Evolutionary conservation across 2,797 vertebrate species (phyloP), one percentile per base, ranked within the genome.

Genomic region (Hipposideros larvatus): DNA sequence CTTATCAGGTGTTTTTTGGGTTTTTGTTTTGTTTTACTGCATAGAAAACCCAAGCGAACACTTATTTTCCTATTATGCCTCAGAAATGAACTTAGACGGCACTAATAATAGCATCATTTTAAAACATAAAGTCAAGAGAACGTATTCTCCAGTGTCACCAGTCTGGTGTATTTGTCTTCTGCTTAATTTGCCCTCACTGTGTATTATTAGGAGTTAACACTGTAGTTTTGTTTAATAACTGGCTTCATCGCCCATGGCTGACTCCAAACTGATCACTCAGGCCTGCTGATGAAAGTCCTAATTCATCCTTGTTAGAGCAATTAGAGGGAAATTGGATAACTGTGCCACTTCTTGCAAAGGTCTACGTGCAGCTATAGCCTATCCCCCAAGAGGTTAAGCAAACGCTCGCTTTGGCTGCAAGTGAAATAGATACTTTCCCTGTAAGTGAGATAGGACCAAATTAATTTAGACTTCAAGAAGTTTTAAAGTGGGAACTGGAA

Each of bases 241-340:
- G 95, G 98, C 98, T 98, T 98, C 96, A 96, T 98, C n/a, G 93
- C 98, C 98, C 98, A 98, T 98, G 98, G 98, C 98, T 98, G 98
- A 97, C 97, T 98, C 98, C 95, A 94, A 98, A 96, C 97, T 95
- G 85, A 98, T 98, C 90, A 59, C 98, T 98, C 95, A 98, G 98
- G 97, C 98, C 98, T 93, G 94, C 93, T 98, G 98, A 98, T 98
- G 98, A 97, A 98, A 98, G 98, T 98, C 98, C 98, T 98, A 98
- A 99, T 99, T 98, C 98, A 98, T 99, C 98, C 98, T 99, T 97
- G 98, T 99, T 99, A 98, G 98, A 61, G 90, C 98, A 99, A 98
- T 99, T 98, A 99, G 98, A 97, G 97, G 96, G 97, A 97, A 98
- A 98, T 98, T 98, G 98, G 98, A 98, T 98, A 97, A 97, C 79